These are phyloP conservation scores for Latrodectus geometricus DNA, from an alignment of 1,140 invertebrate genomes.

Conservation along the genomic window DNA sequence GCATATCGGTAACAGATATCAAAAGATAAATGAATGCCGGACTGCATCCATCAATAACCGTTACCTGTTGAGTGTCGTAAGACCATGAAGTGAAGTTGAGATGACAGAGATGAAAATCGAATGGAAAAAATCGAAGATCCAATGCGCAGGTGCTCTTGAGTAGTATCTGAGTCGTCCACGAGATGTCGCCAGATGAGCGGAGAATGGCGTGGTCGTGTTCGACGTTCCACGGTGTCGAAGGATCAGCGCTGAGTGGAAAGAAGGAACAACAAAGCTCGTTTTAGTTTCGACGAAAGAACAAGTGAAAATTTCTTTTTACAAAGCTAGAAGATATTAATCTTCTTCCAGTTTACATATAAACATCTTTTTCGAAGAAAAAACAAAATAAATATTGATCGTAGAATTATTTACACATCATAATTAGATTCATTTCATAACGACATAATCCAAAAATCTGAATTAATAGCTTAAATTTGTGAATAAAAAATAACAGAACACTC, in stretches of 20 bases:
- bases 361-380: not conserved
- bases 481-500: too few species aligned
- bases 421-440: not conserved
- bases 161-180: slow-evolving; percentile 85
- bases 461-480: too few species aligned
- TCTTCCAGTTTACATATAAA: not conserved
- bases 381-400: not conserved
- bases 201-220: slow-evolving; percentile 88
- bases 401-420: not conserved
- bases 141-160: slow-evolving; percentile 89
- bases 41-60: slow-evolving; percentile 24
- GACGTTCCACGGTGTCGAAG: slow-evolving; percentile 81
- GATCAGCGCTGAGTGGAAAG: slow-evolving; percentile 78
- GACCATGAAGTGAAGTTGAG: slow-evolving; percentile 98
- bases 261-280: not conserved
- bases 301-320: not conserved
- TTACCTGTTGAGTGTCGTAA: slow-evolving; percentile 92
- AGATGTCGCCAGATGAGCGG: slow-evolving; percentile 76
- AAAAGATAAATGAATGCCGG: too few species aligned
- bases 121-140: slow-evolving; percentile 94
- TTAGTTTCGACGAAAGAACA: not conserved
- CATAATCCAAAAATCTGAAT: not conserved
- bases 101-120: slow-evolving; percentile 90
- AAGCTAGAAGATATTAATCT: not conserved
- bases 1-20: too few species aligned